These are phyloP conservation scores for Sciurus carolinensis DNA, from an alignment of 2,797 vertebrate genomes.

Conservation along the genomic window DNA sequence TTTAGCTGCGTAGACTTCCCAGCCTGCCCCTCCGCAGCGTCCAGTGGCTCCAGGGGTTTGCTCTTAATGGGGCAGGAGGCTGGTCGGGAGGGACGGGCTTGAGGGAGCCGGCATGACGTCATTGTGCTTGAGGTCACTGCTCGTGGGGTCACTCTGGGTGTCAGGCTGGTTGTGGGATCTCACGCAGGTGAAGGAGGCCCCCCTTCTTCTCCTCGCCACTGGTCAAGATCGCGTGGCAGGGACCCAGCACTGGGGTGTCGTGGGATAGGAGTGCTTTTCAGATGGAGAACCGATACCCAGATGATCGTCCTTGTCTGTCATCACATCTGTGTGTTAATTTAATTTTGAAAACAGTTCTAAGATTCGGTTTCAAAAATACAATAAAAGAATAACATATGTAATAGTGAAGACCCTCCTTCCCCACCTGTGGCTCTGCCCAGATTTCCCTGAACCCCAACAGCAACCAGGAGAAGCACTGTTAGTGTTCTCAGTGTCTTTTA, in stretches of 20 bases:
- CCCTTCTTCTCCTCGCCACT: background rate
- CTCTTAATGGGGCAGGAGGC: slow-evolving; percentile 6
- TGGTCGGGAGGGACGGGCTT: background rate
- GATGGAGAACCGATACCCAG: background rate
- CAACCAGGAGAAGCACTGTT: background rate
- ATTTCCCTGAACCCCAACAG: background rate
- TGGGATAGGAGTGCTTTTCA: background rate
- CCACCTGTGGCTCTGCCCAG: background rate
- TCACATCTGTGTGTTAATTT: background rate
- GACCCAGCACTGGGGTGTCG: background rate
- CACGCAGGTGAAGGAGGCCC: background rate
- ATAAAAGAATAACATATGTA: background rate
- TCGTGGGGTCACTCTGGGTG: background rate
- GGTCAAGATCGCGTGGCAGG: background rate
- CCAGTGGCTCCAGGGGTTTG: background rate
- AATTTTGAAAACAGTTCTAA: slow-evolving; percentile 5
- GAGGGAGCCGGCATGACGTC: background rate
- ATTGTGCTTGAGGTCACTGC: background rate
- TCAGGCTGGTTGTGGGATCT: background rate
- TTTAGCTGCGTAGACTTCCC: background rate
- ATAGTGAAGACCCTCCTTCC: background rate
- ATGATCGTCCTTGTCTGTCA: background rate
- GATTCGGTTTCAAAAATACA: slow-evolving; percentile 7
- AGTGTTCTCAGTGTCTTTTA: background rate
- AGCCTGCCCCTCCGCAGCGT: slow-evolving; percentile 47